Percentiles rank a stretch among this genome's conserved stretches.
Evolutionary conservation across 2,797 vertebrate genomes (phyloP).

Genomic region (Muscicapa striata): DNA sequence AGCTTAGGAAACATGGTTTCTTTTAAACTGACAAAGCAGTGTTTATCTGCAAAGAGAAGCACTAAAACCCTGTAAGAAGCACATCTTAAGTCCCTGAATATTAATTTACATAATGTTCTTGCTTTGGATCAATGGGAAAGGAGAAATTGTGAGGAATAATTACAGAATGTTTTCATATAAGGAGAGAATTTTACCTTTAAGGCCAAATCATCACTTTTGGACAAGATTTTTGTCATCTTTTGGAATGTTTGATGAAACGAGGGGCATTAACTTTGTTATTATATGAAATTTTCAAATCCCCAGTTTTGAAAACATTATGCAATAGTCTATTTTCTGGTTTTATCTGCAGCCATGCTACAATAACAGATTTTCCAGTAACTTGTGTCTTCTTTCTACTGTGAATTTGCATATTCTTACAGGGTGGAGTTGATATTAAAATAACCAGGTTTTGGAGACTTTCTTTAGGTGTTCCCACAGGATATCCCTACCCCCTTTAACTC

Average conservation of each 20-base stretch:
- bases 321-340: not conserved
- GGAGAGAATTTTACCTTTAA: not conserved
- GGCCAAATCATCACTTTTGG: not conserved
- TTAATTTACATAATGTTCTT: not conserved
- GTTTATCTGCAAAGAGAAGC: not conserved
- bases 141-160: not conserved
- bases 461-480: not conserved
- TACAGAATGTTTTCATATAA: not conserved
- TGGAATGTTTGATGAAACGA: not conserved
- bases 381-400: not conserved
- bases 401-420: not conserved
- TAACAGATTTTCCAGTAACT: not conserved
- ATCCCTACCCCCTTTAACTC: not conserved
- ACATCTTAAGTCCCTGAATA: not conserved
- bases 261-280: not conserved
- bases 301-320: not conserved
- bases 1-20: not conserved
- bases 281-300: not conserved
- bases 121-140: not conserved
- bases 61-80: not conserved
- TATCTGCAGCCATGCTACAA: not conserved
- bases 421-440: not conserved
- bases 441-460: not conserved
- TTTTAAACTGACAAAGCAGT: not conserved
- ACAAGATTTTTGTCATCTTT: not conserved